Evolutionary conservation across 2,113 vertebrate species (phyloP).

Genomic region (Malaclemys terrapin): DNA sequence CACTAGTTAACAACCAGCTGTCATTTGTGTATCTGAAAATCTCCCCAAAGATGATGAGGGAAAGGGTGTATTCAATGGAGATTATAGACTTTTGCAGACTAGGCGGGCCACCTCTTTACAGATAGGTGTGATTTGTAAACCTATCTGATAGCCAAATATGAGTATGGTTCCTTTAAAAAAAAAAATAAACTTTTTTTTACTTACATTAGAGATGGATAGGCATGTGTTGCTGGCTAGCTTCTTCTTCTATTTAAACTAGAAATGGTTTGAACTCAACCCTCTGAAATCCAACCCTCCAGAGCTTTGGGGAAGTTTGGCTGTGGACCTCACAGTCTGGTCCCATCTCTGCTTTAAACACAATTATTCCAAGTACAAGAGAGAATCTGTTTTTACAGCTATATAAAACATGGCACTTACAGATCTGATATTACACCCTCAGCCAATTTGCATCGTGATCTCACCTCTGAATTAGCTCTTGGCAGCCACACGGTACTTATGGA

Average conservation of each 20-base stretch:
- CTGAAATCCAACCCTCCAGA: neutral
- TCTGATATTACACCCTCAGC: neutral
- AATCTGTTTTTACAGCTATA: neutral
- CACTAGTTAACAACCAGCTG: no score
- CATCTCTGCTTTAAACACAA: neutral
- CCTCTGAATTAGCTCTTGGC: neutral
- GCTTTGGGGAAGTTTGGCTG: neutral
- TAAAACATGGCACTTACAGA: neutral
- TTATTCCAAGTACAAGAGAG: neutral
- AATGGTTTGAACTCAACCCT: neutral
- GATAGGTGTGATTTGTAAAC: neutral
- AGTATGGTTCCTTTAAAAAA: neutral
- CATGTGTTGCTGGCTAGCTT: neutral
- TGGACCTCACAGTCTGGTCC: neutral
- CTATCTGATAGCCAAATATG: neutral
- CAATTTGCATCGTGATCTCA: neutral
- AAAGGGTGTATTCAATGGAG: neutral
- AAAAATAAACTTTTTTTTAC: fast-evolving
- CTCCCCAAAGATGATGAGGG: neutral
- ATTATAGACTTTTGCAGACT: neutral
- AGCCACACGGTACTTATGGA: neutral
- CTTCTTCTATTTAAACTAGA: neutral
- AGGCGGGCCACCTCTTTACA: neutral
- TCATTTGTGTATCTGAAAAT: neutral
- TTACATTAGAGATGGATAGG: neutral